Evolutionary conservation across 2,113 vertebrate species (phyloP).

Genomic region (Perca flavescens): DNA sequence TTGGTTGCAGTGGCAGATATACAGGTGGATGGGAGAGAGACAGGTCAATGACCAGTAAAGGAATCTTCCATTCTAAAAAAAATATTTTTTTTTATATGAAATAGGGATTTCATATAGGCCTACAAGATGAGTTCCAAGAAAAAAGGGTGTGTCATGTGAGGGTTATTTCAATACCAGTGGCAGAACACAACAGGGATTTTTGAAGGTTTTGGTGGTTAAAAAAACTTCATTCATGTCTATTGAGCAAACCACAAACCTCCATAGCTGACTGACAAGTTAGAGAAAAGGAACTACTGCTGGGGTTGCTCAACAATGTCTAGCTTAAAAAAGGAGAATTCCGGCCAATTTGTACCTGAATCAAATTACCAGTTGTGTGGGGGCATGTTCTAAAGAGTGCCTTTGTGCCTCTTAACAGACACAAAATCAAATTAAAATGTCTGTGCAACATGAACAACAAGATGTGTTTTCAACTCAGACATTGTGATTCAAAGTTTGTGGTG

Average conservation of each 20-base stretch:
- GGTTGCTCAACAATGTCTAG: not conserved
- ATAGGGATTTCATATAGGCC: not conserved
- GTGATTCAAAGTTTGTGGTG: too few species aligned
- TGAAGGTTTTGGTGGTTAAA: not conserved
- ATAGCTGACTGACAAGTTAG: slow-evolving; percentile 5
- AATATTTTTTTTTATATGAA: too few species aligned
- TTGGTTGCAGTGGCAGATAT: not conserved
- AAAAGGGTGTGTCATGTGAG: not conserved
- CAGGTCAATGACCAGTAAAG: not conserved
- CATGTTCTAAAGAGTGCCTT: too few species aligned
- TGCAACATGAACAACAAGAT: too few species aligned
- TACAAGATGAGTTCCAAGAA: not conserved
- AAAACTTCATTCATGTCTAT: not conserved
- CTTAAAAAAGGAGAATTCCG: too few species aligned
- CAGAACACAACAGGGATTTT: not conserved
- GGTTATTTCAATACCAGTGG: not conserved
- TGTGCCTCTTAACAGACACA: too few species aligned
- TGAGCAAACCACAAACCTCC: slow-evolving; percentile 14
- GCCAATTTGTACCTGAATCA: too few species aligned
- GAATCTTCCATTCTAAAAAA: slow-evolving; percentile 18
- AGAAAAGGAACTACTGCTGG: not conserved
- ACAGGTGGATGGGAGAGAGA: not conserved
- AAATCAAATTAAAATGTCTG: too few species aligned
- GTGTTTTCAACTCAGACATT: too few species aligned
- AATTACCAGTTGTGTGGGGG: too few species aligned